These are phyloP conservation scores for Dynastes grantii DNA, from an alignment of 2,888 invertebrate genomes.

Conservation along the genomic window DNA sequence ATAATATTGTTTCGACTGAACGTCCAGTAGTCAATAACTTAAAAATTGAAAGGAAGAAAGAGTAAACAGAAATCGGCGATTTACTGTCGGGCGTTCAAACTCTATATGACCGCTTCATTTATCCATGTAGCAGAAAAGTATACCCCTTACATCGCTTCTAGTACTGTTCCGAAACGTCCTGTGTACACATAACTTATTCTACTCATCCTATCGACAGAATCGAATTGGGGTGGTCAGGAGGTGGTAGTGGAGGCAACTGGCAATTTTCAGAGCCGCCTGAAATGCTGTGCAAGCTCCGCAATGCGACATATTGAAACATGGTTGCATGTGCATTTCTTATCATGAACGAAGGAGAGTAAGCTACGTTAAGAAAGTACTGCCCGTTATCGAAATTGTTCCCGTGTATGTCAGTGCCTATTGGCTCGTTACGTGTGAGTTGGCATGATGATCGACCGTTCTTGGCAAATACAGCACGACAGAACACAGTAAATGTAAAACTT, in stretches of 20 bases:
- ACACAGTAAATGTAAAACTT: slow-evolving; percentile 43
- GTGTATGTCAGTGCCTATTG: slow-evolving; percentile 53
- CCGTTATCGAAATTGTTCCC: slow-evolving; percentile 53
- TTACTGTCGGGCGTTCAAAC: slow-evolving; percentile 19
- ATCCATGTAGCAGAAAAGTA: slow-evolving; percentile 1
- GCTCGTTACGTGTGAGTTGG: slow-evolving; percentile 55
- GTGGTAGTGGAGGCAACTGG: slow-evolving; percentile 46
- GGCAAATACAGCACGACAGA: slow-evolving; percentile 39
- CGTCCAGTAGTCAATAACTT: slow-evolving; percentile 25
- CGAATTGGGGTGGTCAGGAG: slow-evolving; percentile 20
- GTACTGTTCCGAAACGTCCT: slow-evolving; percentile 19
- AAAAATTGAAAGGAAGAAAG: background rate
- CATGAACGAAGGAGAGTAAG: slow-evolving; percentile 53
- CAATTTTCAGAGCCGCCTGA: slow-evolving; percentile 56
- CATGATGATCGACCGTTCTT: slow-evolving; percentile 52
- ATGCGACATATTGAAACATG: slow-evolving; percentile 68
- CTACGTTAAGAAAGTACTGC: slow-evolving; percentile 45
- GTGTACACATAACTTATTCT: slow-evolving; percentile 40
- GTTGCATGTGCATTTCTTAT: slow-evolving; percentile 62
- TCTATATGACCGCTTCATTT: slow-evolving; percentile 5
- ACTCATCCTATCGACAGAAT: slow-evolving; percentile 30
- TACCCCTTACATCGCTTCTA: slow-evolving; percentile 1
- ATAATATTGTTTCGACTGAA: background rate
- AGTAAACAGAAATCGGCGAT: slow-evolving; percentile 27
- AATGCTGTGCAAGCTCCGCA: slow-evolving; percentile 62